A percentile compares a stretch with the other conserved stretches of the same genome.
phyloP scores from a whole-genome alignment of 2,797 vertebrate genomes.

The Malacoraja senta region DNA sequence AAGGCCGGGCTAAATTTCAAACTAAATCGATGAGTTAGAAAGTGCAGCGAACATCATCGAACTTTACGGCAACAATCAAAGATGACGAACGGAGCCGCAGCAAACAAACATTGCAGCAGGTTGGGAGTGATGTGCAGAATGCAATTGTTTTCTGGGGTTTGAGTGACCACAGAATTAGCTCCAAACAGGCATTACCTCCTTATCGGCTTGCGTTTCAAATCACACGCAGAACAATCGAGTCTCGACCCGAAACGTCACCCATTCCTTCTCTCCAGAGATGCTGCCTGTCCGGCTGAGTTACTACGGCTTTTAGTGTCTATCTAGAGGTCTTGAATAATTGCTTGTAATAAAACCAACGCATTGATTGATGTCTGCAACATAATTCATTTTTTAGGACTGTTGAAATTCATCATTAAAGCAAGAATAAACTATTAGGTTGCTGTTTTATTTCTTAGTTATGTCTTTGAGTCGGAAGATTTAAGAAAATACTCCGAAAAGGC shows the following conservation, averaged over 20 bases:
- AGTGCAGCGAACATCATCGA: not conserved
- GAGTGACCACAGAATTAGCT: not conserved
- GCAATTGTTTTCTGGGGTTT: not conserved
- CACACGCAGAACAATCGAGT: not conserved
- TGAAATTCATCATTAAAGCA: not conserved
- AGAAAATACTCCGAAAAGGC: not conserved
- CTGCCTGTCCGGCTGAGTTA: no score
- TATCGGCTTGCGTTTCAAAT: slow-evolving; percentile 4
- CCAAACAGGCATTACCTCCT: not conserved
- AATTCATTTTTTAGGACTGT: slow-evolving; percentile 15
- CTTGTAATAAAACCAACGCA: not conserved
- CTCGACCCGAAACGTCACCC: not conserved
- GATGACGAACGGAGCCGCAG: not conserved
- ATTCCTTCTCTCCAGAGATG: no score
- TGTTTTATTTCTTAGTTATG: not conserved
- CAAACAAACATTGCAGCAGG: not conserved
- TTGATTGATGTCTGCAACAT: not conserved
- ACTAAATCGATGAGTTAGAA: not conserved
- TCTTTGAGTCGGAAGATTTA: not conserved
- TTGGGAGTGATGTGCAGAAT: not conserved
- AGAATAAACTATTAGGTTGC: slow-evolving; percentile 1
- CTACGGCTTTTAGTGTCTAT: no score
- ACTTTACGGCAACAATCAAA: not conserved
- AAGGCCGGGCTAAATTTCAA: not conserved
- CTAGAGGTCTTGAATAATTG: not conserved